Evolutionary conservation across 2,113 vertebrate species (phyloP).

Genomic region (Cephalopterus ornatus): DNA sequence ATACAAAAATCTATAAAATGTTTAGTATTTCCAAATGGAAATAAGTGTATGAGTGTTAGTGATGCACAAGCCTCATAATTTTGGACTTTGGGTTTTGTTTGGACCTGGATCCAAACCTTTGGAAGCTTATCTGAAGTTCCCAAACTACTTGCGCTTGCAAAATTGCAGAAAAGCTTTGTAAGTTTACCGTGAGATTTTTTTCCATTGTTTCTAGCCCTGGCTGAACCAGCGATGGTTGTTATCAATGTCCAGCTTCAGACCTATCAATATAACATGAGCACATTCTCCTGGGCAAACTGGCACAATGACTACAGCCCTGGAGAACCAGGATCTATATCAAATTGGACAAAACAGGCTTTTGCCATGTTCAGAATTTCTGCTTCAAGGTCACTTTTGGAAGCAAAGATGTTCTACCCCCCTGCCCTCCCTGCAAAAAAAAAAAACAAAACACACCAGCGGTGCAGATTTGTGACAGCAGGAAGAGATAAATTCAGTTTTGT

Average conservation of each 20-base stretch:
- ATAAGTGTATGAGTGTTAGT: background rate
- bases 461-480: background rate
- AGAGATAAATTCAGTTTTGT: background rate
- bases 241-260: background rate
- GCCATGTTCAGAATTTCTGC: background rate
- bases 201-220: background rate
- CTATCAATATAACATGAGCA: background rate
- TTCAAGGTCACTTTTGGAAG: background rate
- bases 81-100: conserved; percentile 15
- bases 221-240: background rate
- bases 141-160: conserved; percentile 9
- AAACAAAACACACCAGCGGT: background rate
- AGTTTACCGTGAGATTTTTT: background rate
- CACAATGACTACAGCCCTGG: background rate
- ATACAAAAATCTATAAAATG: conserved; percentile 44
- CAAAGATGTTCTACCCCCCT: background rate
- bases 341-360: background rate
- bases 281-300: background rate
- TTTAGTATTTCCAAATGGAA: conserved; percentile 11
- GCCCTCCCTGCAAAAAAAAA: background rate
- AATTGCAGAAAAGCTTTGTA: background rate
- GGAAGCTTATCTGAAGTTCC: conserved; percentile 40
- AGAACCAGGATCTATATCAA: background rate
- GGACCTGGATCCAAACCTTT: conserved; percentile 17
- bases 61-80: background rate